Base-by-base conservation (phyloP, 2,888 invertebrate species). In the Crematogaster levior region DNA sequence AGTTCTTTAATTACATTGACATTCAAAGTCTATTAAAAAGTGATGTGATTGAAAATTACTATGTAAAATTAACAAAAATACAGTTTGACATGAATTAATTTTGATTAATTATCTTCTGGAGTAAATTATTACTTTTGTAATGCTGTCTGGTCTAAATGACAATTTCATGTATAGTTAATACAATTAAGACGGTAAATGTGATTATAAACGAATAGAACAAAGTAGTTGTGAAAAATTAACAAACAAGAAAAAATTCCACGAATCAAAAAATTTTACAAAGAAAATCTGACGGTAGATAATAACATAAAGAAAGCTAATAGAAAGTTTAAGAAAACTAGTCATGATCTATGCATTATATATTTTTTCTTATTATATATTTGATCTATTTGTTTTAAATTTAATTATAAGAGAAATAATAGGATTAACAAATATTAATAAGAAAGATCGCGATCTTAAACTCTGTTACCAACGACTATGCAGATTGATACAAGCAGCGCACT, bases 351-450 rank as follows among this genome's bases (percentile, higher is more conserved):
- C n/a, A n/a, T n/a, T n/a, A n/a, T n/a, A n/a, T n/a, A n/a, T n/a
- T n/a, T n/a, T n/a, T n/a, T n/a, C n/a, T n/a, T n/a, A n/a, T n/a
- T n/a, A n/a, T n/a, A n/a, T n/a, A 84, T 86, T 88, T 90, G 91
- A 91, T 88, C 91, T 90, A 90, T 91, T 93, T 92, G 91, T 91
- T 89, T n/a, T n/a, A 34, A 34, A 34, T 34, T 34, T 34, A 34
- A 34, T 90, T 89, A 84, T 86, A 91, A 91, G 89, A 90, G 80
- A 82, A 89, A 91, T 92, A 92, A 92, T 91, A 90, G 89, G 87
- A 91, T 90, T 83, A 84, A 83, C 84, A 90, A 89, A 86, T 89
- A 88, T 85, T 88, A 65, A 88, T 90, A 88, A 88, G 87, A 83
- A 82, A 82, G 83, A 86, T 51, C 1, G 87, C 81, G 90, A 92